Percentiles rank a stretch among this genome's conserved stretches.
phyloP scores from a whole-genome alignment of 2,888 invertebrate species.

The Cepaea hortensis region DNA sequence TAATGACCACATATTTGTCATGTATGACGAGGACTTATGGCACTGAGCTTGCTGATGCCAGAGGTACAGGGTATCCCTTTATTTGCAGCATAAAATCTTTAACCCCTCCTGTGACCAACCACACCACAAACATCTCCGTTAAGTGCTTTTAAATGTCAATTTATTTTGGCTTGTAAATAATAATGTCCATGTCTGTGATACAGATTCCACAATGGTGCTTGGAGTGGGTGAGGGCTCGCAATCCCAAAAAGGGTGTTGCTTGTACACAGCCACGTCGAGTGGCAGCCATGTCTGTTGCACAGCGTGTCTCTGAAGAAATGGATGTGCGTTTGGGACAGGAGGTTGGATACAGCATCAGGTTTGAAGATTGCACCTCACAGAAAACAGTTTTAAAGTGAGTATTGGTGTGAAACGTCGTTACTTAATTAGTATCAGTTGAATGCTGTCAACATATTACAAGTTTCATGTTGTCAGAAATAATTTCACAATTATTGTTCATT shows the following conservation, averaged over 20 bases:
- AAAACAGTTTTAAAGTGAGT: constrained; percentile 92
- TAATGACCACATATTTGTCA: too few species aligned
- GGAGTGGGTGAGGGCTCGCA: constrained; percentile 75
- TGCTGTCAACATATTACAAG: neutral
- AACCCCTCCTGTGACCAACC: too few species aligned
- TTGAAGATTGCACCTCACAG: constrained; percentile 97
- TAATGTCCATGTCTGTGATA: neutral
- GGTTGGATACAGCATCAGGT: constrained; percentile 97
- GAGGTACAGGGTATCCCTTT: too few species aligned
- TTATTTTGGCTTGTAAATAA: neutral
- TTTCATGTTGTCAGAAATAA: neutral
- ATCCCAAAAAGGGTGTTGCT: constrained; percentile 86
- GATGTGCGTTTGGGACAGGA: constrained; percentile 93
- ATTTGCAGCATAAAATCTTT: too few species aligned
- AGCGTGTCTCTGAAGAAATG: constrained; percentile 99
- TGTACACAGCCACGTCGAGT: constrained; percentile 98
- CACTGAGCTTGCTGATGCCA: too few species aligned
- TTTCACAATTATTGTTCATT: too few species aligned
- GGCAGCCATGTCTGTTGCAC: constrained; percentile 99
- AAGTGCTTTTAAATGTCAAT: too few species aligned
- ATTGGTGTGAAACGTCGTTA: constrained; percentile 30
- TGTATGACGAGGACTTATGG: too few species aligned
- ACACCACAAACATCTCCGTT: too few species aligned
- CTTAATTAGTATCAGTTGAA: neutral
- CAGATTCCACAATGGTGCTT: constrained; percentile 92